Base-by-base conservation (phyloP, 2,113 vertebrate species). In the Tor tambroides region DNA sequence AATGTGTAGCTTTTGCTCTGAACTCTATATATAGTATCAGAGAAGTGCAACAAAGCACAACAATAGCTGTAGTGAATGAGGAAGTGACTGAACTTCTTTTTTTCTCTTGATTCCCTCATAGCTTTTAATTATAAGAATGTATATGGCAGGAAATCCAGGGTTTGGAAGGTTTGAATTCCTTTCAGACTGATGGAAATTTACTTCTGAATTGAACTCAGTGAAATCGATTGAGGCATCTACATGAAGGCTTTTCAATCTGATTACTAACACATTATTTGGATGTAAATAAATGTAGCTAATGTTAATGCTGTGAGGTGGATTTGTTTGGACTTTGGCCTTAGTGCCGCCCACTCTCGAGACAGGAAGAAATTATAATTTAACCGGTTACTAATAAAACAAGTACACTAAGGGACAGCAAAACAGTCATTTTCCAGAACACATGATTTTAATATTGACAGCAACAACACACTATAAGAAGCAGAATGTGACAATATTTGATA, bases 391-490 rank as follows among this genome's bases (percentile, higher is more conserved):
- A 54, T 19, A 61, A 54, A 51, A 30, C 19, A 23, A 38, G 21
- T 38, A 38, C 3, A 38, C 11, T 17, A 1, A 5, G 26, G 19
- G 54, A 38, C 21, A 14, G 5, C 30, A 26, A n/a, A 80, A 61
- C 11, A 30, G 28, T 79, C 19, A 79, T 59, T 79, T 79, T 79
- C 28, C 28, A 21, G 19, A 78, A 78, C 76, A 56, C 49, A n/a
- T 10, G 3, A 12, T 56, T 80, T 61, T 80, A 80, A 80, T 80
- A 80, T 78, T 5, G 51, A 78, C 76, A 56, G 77, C 35, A 63
- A 41, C 23, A 80, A 41, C 23, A 61, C 32, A 80, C 30, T 38
- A 78, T 38, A 17, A 30, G 35, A 79, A 38, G 78, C 32, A 61
- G 9, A 59, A 80, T 43, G 35, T 23, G 9, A 59, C 51, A 63